Evolutionary conservation across 2,113 vertebrate species (phyloP).

Genomic region (Saccopteryx leptura): DNA sequence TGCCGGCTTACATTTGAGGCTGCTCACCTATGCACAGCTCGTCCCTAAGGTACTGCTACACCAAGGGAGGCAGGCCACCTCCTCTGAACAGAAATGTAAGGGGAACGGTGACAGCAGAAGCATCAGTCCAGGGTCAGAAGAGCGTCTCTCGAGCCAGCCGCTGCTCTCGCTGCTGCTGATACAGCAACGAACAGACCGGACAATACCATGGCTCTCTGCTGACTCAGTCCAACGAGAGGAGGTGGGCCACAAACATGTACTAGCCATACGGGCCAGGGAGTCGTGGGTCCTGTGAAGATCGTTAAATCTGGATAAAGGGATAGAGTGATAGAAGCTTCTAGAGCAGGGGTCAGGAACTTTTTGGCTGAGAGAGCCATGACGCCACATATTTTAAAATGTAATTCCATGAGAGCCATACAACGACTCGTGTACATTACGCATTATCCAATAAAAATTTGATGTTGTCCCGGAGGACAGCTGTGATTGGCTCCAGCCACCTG

Average conservation of each 20-base stretch:
- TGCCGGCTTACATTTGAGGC: neutral
- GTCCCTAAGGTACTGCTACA: neutral
- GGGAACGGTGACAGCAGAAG: neutral
- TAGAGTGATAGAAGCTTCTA: neutral
- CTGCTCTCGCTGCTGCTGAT: neutral
- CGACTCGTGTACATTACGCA: too few relatives aligned
- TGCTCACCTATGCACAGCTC: neutral
- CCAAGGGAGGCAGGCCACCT: neutral
- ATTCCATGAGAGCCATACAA: too few relatives aligned
- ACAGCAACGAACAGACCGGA: neutral
- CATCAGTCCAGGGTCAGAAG: neutral
- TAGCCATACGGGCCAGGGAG: neutral
- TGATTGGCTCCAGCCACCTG: too few relatives aligned
- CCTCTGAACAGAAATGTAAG: neutral
- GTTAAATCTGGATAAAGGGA: neutral
- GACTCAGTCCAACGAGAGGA: neutral
- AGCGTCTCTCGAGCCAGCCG: neutral
- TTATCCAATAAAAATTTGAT: too few relatives aligned
- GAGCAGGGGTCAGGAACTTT: too few relatives aligned
- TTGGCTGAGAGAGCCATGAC: too few relatives aligned
- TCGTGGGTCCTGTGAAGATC: neutral
- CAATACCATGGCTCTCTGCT: neutral
- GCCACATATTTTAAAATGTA: too few relatives aligned
- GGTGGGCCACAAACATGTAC: neutral
- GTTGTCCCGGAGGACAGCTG: too few relatives aligned